phyloP scores from a whole-genome alignment of 92 coral and sea anemone genomes.

The Heliopora coerulea region DNA sequence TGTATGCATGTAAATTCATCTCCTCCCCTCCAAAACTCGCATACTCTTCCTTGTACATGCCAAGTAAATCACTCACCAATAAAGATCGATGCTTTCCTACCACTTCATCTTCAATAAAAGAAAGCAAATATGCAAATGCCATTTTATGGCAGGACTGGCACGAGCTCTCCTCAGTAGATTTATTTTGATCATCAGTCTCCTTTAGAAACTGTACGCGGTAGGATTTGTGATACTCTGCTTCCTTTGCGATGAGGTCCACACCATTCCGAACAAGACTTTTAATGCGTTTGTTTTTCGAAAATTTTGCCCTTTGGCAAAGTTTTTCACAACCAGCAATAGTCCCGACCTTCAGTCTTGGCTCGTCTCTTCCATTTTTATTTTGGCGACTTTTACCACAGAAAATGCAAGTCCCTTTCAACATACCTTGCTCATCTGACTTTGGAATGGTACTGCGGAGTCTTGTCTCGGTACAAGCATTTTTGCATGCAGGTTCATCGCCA shows the following conservation, averaged over 20 bases:
- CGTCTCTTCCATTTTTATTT: conserved; percentile 31
- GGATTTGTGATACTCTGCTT: conserved; percentile 31
- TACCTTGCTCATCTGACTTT: conserved; percentile 16
- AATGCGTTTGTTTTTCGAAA: conserved; percentile 28
- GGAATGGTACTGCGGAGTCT: conserved; percentile 16
- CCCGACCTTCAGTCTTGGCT: conserved; percentile 28
- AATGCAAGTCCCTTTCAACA: conserved; percentile 31
- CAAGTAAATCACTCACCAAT: conserved; percentile 11
- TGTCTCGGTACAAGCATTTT: conserved; percentile 5
- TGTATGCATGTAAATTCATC: conserved; percentile 2
- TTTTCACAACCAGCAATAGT: conserved; percentile 27
- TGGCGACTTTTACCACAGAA: conserved; percentile 33
- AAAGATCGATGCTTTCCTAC: conserved; percentile 18
- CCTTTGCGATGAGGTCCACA: conserved; percentile 38
- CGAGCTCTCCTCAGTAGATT: conserved; percentile 4
- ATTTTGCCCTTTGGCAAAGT: conserved; percentile 8
- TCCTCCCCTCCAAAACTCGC: background rate
- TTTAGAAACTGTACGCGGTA: conserved; percentile 19
- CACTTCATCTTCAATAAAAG: conserved; percentile 28
- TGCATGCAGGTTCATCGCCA: background rate
- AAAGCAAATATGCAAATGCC: conserved; percentile 28
- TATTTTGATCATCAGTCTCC: conserved; percentile 27
- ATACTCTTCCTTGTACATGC: conserved; percentile 25
- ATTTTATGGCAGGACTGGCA: conserved; percentile 8
- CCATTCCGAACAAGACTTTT: conserved; percentile 29